phyloP scores from a whole-genome alignment of 2,888 invertebrate species.

The Antitype chi region DNA sequence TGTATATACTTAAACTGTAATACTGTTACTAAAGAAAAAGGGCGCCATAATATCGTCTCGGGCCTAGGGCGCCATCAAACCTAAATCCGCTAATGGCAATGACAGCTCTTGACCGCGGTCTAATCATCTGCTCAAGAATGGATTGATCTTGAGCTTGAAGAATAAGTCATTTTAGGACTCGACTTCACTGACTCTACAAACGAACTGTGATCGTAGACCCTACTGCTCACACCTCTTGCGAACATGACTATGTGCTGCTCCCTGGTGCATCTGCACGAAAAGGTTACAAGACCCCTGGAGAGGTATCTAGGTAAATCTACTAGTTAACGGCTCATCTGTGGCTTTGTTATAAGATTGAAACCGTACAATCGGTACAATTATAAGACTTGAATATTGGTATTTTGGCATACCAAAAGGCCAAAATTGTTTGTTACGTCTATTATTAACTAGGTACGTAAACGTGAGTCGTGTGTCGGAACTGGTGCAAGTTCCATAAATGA shows the following conservation, averaged over 20 bases:
- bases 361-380: background rate
- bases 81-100: no score
- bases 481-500: conserved; percentile 6
- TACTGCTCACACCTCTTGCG: background rate
- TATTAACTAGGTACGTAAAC: no score
- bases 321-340: background rate
- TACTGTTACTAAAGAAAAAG: no score
- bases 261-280: background rate
- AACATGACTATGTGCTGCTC: no score
- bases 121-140: background rate
- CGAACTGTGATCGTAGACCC: background rate
- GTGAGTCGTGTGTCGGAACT: background rate
- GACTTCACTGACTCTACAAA: background rate
- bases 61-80: no score
- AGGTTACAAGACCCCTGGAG: background rate
- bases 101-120: background rate
- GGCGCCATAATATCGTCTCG: no score
- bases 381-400: background rate
- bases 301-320: background rate
- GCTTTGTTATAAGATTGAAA: background rate
- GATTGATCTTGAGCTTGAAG: background rate
- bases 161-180: background rate
- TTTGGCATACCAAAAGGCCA: background rate
- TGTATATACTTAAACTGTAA: no score
- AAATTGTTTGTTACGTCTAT: background rate